These are phyloP conservation scores for Leptoclinus maculatus DNA, from an alignment of 2,797 vertebrate species.

Conservation along the genomic window DNA sequence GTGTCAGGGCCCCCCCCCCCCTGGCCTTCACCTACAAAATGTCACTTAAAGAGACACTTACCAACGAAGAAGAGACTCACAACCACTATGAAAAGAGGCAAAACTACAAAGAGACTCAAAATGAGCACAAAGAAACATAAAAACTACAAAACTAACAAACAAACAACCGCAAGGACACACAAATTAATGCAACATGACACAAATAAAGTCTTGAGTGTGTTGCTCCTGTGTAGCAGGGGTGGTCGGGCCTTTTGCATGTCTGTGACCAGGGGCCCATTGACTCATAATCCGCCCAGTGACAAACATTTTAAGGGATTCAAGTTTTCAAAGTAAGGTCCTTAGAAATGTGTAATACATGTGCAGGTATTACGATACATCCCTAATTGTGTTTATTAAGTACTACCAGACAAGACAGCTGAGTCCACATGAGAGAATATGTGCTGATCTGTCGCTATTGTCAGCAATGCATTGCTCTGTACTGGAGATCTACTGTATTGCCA, in stretches of 20 bases:
- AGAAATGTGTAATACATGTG: conserved; percentile 1
- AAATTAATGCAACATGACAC: not conserved
- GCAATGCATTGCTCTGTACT: not conserved
- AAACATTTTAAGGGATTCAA: not conserved
- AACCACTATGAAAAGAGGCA: too few relatives aligned
- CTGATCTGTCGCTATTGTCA: not conserved
- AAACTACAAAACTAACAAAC: too few relatives aligned
- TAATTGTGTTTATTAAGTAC: not conserved
- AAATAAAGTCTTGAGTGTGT: too few relatives aligned
- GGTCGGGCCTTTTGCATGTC: too few relatives aligned
- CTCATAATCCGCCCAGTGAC: too few relatives aligned
- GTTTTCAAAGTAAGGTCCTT: not conserved
- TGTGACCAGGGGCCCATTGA: too few relatives aligned
- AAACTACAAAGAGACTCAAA: too few relatives aligned
- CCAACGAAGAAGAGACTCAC: not conserved
- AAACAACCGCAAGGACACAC: too few relatives aligned
- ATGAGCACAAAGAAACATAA: too few relatives aligned
- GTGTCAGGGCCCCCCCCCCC: not conserved
- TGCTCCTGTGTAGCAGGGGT: too few relatives aligned
- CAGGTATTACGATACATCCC: not conserved
- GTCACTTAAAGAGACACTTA: not conserved
- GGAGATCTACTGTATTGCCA: not conserved
- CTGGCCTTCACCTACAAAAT: not conserved
- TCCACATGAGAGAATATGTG: not conserved
- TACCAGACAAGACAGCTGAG: not conserved